A percentile compares a stretch with the other conserved stretches of the same genome.
phyloP scores from a whole-genome alignment of 2,888 invertebrate species.

The Pheosia gnoma region DNA sequence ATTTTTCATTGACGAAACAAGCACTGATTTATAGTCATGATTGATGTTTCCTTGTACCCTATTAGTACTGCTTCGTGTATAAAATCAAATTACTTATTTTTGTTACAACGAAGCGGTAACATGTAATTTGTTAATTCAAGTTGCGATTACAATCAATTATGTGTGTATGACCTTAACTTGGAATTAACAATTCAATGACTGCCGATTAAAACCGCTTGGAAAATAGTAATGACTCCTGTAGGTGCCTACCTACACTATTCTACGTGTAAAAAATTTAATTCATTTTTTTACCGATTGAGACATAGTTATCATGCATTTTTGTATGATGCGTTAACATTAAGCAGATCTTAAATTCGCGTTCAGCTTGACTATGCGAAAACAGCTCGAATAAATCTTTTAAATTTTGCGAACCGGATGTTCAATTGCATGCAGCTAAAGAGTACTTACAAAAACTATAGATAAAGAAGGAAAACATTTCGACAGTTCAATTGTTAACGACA shows the following conservation, averaged over 20 bases:
- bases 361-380: too few relatives aligned
- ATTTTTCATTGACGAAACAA: constrained; percentile 27
- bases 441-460: constrained; percentile 2
- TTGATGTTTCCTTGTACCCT: constrained; percentile 45
- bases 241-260: too few relatives aligned
- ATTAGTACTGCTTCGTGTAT: constrained; percentile 46
- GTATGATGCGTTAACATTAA: not conserved
- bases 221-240: constrained; percentile 14
- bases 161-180: constrained; percentile 53
- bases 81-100: constrained; percentile 51
- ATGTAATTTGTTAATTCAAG: constrained; percentile 57
- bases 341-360: too few relatives aligned
- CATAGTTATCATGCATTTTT: not conserved
- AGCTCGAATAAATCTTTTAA: not conserved
- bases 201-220: constrained; percentile 13
- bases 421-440: not conserved
- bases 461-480: constrained; percentile 9
- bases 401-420: constrained; percentile 2
- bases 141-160: constrained; percentile 57
- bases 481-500: constrained; percentile 6
- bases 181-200: constrained; percentile 50
- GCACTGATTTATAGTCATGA: constrained; percentile 43
- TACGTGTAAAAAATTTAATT: constrained; percentile 11
- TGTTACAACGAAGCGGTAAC: constrained; percentile 35
- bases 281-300: not conserved